phyloP scores from a whole-genome alignment of 2,797 vertebrate species.

The Gallinago stenura region DNA sequence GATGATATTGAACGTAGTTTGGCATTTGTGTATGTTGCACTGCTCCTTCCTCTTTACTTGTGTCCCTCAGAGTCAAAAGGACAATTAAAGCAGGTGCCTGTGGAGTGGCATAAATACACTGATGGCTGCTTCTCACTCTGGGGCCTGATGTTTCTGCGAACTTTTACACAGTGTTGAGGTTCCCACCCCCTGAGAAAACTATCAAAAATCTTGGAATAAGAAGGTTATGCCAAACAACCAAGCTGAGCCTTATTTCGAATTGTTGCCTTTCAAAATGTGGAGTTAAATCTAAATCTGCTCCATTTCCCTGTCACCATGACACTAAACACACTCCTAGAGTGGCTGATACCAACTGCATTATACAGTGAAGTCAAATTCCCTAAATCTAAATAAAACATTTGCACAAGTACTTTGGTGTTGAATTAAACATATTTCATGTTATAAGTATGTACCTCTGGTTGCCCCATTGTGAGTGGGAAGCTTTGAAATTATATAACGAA shows the following conservation, averaged over 20 bases:
- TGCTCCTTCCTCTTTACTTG: not conserved
- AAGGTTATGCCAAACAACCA: not conserved
- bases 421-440: not conserved
- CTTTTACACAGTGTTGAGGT: not conserved
- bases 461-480: not conserved
- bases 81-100: not conserved
- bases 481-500: not conserved
- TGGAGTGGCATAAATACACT: not conserved
- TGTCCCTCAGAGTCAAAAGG: not conserved
- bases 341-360: not conserved
- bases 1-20: not conserved
- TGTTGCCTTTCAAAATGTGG: not conserved
- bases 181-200: not conserved
- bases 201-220: too few species aligned
- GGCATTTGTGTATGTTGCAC: rapidly evolving
- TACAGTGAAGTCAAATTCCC: not conserved
- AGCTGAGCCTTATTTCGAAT: not conserved
- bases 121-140: not conserved
- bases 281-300: not conserved
- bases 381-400: not conserved
- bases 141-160: not conserved
- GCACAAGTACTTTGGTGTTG: not conserved
- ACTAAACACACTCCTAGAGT: not conserved
- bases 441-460: not conserved
- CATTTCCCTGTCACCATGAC: not conserved